Evolutionary conservation across 1,140 invertebrate species (phyloP), one percentile per base, ranked within the genome.

Genomic region (Metaphire vulgaris): DNA sequence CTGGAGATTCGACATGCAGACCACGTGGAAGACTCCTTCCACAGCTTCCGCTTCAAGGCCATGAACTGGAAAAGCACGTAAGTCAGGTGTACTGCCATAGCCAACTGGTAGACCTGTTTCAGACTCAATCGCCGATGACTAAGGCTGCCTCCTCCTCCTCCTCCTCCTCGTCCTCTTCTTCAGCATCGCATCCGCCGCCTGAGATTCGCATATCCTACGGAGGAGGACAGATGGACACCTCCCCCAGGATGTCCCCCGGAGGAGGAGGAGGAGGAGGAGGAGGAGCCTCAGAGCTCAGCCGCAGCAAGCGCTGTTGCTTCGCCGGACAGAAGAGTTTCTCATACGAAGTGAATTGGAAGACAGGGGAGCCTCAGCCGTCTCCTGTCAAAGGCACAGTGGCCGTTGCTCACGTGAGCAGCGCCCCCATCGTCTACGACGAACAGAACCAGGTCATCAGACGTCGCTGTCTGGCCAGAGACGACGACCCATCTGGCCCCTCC

Each of bases 281-380:
- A n/a, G n/a, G n/a, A n/a, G n/a, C n/a, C n/a, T n/a, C n/a, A n/a
- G n/a, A n/a, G n/a, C n/a, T n/a, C n/a, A 56, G 6, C 6, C 41
- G 41, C 6, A 56, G 21, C 33, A 73, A 73, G 34, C 32, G 72
- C 15, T 29, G 30, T 6, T 68, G 66, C 6, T 65, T 41, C 34
- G 75, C 41, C 12, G 70, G 69, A 28, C 66, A 65, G 21, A 76
- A 41, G 72, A 78, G 72, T 64, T 78, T 75, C 31, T 75, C 74
- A 0, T 68, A 75, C 64, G 66, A 75, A 75, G 41, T 56, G 41
- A 56, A 56, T 21, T n/a, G n/a, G n/a, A n/a, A n/a, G n/a, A n/a
- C n/a, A n/a, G n/a, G n/a, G n/a, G n/a, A n/a, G n/a, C n/a, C n/a
- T n/a, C 41, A 56, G 41, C 21, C 6, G 6, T 56, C 41, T 21